Conservation (phyloP, 2,113 vertebrate species). For the Copsychus sechellarum region DNA sequence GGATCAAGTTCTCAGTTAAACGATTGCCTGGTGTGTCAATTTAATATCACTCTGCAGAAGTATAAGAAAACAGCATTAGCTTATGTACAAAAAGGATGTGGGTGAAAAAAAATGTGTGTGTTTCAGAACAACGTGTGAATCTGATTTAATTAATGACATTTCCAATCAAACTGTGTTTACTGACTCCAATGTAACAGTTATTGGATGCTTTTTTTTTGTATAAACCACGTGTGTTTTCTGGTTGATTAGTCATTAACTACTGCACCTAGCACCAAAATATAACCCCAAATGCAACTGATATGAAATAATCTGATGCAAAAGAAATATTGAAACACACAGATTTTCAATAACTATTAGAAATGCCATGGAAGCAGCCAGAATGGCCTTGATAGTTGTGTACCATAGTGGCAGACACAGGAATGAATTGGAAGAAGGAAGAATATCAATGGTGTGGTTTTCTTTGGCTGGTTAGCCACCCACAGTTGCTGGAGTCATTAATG, state of each 20-base stretch:
- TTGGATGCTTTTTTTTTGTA: neutral
- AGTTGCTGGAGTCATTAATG: neutral
- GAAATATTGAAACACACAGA: neutral
- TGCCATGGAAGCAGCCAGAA: neutral
- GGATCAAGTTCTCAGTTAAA: neutral
- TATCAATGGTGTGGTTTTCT: neutral
- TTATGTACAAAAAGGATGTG: neutral
- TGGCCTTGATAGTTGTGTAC: neutral
- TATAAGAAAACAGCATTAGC: neutral
- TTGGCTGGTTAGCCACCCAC: neutral
- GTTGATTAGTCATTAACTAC: neutral
- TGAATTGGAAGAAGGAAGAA: neutral
- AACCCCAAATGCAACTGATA: neutral
- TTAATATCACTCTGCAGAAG: neutral
- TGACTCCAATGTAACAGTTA: neutral
- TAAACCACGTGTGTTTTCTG: slow-evolving; percentile 19
- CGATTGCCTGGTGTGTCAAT: neutral
- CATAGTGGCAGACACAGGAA: neutral
- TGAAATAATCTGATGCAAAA: neutral
- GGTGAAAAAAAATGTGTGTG: neutral
- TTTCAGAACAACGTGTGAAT: slow-evolving; percentile 18
- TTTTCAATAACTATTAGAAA: neutral
- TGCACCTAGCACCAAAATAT: neutral
- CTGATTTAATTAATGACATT: slow-evolving; percentile 12
- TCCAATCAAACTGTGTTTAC: neutral